Evolutionary conservation across 2,888 invertebrate genomes (phyloP), one percentile per base, ranked within the genome.

Genomic region (Hoplodrina blanda): DNA sequence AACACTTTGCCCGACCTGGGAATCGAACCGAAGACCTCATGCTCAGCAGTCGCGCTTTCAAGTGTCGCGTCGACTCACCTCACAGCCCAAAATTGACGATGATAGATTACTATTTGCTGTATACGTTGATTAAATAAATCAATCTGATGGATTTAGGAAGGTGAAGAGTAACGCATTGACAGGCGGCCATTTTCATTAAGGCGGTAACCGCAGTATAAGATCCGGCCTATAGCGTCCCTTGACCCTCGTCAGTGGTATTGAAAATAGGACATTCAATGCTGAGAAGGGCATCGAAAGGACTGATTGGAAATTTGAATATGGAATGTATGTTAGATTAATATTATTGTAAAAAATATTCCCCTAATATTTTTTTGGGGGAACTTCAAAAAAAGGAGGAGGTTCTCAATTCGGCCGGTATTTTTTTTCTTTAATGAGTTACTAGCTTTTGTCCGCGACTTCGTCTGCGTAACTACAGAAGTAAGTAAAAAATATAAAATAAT

Each of bases 151-250:
- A 70, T 76, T 70, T 74, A 74, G 19, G 56, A 44, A 54, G 13
- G 54, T 41, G 54, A 62, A 44, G 69, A 44, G 53, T 19, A 61
- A 49, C 49, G 52, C 15, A 52, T 72, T 3, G 61, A 60, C 15
- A 20, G n/a, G 59, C 57, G 8, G n/a, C 65, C 52, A 66, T 73
- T 81, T 80, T 78, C 65, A 80, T 78, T 81, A 78, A 61, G 41
- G 62, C 5, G 50, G 65, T 59, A 69, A 73, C 62, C 55, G 41
- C 52, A 55, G 61, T 41, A 49, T 44, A 63, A 70, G 69, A 70
- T 70, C 17, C 57, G 57, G 25, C 19, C 20, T 37, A 41, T 68
- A 11, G 30, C 54, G 19, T 53, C 37, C 33, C 66, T 37, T 13
- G 52, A 76, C 82, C 80, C 70, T 75, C 41, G 53, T 82, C 82